These are phyloP conservation scores for Micromussa lordhowensis DNA, from an alignment of 92 coral and sea anemone genomes.

Conservation along the genomic window DNA sequence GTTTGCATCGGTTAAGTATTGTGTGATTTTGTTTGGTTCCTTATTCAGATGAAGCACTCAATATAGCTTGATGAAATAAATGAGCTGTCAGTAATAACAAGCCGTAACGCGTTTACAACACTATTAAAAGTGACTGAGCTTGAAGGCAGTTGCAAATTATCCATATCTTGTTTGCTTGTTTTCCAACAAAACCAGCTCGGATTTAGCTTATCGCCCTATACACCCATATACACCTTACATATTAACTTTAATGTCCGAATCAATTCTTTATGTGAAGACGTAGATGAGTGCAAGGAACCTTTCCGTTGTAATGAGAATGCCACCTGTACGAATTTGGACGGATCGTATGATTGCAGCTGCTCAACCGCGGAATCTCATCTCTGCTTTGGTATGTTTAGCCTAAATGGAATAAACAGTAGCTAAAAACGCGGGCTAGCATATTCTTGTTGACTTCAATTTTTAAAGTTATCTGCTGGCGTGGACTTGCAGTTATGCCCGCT, in stretches of 20 bases:
- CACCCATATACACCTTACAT: background rate
- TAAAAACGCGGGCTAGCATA: too few relatives aligned
- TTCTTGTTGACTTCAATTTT: too few relatives aligned
- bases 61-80: background rate
- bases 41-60: too few relatives aligned
- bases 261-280: background rate
- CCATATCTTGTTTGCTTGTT: too few relatives aligned
- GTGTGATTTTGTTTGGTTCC: too few relatives aligned
- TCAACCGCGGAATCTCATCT: conserved; percentile 6
- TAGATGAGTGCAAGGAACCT: conserved; percentile 18
- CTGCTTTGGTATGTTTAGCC: conserved; percentile 15
- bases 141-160: too few relatives aligned
- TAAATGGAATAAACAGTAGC: background rate
- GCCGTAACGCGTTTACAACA: too few relatives aligned
- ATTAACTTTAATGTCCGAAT: background rate
- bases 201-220: too few relatives aligned
- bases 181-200: too few relatives aligned
- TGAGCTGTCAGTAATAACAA: too few relatives aligned
- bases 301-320: conserved; percentile 21
- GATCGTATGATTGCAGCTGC: conserved; percentile 20
- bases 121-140: too few relatives aligned
- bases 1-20: background rate
- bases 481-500: too few relatives aligned
- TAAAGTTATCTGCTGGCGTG: background rate
- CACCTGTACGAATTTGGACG: conserved; percentile 14